Percentiles rank a stretch among this genome's conserved stretches.
Conservation (phyloP, 2,113 vertebrate species). For the Hyperopisus bebe region DNA sequence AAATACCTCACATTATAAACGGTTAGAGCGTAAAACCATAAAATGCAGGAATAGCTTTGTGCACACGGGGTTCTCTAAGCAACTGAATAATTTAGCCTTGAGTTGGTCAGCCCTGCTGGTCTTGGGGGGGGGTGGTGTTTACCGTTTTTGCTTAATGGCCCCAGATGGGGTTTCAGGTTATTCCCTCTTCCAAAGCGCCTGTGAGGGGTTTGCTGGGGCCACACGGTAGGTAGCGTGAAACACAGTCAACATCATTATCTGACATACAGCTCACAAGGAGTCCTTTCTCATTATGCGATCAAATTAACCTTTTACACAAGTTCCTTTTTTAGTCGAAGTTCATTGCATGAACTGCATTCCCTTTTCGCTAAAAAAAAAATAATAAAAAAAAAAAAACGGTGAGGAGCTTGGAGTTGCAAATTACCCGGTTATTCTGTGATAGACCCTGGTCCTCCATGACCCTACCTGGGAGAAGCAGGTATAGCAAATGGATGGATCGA, state of each 20-base stretch:
- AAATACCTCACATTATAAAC: constrained; percentile 5
- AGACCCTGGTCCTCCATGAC: background rate
- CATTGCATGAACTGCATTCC: background rate
- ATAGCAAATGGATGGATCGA: background rate
- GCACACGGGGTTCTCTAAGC: background rate
- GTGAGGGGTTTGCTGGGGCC: background rate
- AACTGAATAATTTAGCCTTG: background rate
- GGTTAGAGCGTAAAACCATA: background rate
- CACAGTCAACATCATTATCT: background rate
- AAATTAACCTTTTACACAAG: background rate
- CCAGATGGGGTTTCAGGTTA: background rate
- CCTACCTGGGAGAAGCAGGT: background rate
- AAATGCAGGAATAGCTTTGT: background rate
- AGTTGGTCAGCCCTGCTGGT: background rate
- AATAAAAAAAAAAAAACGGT: background rate
- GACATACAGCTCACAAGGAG: background rate
- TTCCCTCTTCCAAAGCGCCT: background rate
- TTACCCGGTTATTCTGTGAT: background rate
- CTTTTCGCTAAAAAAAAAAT: background rate
- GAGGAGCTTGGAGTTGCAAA: background rate
- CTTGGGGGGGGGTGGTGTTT: background rate
- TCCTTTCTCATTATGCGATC: background rate
- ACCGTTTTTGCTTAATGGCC: background rate
- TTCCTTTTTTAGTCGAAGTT: background rate
- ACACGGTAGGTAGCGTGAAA: background rate